Evolutionary conservation across 2,797 vertebrate genomes (phyloP).

Genomic region (Diplodus sargus): DNA sequence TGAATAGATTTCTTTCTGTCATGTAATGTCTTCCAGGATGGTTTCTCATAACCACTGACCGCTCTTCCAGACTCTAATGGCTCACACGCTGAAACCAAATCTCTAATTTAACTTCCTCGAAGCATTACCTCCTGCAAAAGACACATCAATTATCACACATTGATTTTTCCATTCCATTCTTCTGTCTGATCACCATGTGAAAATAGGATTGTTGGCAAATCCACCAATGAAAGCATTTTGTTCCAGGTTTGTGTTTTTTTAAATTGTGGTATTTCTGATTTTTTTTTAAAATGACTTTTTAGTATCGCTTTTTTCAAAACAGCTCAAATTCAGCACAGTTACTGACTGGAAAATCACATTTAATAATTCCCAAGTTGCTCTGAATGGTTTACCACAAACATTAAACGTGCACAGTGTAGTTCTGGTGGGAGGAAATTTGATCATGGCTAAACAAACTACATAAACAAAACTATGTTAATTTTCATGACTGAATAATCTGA

Average conservation of each 20-base stretch:
- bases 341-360: not conserved
- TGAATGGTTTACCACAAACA: not conserved
- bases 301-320: not conserved
- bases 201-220: not conserved
- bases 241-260: not conserved
- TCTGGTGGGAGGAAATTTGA: too few relatives aligned
- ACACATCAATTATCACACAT: conserved; percentile 76
- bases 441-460: too few relatives aligned
- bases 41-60: conserved; percentile 48
- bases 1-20: conserved; percentile 36
- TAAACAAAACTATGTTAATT: too few relatives aligned
- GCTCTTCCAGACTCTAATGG: conserved; percentile 68
- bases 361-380: conserved; percentile 17
- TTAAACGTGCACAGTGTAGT: not conserved
- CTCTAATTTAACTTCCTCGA: conserved; percentile 79
- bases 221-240: not conserved
- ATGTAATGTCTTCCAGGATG: conserved; percentile 41
- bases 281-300: not conserved
- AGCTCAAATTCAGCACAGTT: not conserved
- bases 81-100: conserved; percentile 76
- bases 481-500: too few relatives aligned
- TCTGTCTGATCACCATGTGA: conserved; percentile 25
- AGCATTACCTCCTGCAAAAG: conserved; percentile 75
- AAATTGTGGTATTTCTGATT: not conserved
- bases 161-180: conserved; percentile 69